These are phyloP conservation scores for Coenonympha arcania DNA, from an alignment of 2,888 invertebrate genomes.

Conservation along the genomic window DNA sequence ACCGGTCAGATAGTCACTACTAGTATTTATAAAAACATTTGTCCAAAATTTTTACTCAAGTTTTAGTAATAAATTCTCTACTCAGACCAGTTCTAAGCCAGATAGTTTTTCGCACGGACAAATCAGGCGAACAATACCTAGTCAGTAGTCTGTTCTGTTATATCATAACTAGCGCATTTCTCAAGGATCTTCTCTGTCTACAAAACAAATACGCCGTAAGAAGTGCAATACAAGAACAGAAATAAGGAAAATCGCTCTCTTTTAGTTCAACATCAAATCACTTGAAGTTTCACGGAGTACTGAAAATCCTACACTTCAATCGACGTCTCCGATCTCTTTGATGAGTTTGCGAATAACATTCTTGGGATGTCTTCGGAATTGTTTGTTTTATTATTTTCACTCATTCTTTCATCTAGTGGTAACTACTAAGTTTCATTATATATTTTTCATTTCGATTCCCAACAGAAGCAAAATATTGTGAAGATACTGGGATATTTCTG, in stretches of 20 bases:
- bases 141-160: background rate
- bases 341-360: background rate
- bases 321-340: background rate
- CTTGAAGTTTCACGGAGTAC: background rate
- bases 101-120: too few species aligned
- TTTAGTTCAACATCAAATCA: background rate
- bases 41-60: too few species aligned
- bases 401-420: background rate
- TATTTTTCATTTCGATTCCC: too few species aligned
- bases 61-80: too few species aligned
- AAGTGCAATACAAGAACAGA: background rate
- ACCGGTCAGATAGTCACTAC: too few species aligned
- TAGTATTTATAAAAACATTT: too few species aligned
- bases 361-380: background rate
- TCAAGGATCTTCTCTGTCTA: background rate
- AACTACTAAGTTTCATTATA: too few species aligned
- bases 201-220: background rate
- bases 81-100: too few species aligned
- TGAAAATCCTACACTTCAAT: background rate
- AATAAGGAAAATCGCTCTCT: background rate
- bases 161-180: background rate
- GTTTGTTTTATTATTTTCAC: background rate
- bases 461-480: too few species aligned
- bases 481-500: too few species aligned
- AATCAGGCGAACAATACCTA: too few species aligned